Conservation (phyloP, 2,888 invertebrate genomes). For the Cetonia aurata region DNA sequence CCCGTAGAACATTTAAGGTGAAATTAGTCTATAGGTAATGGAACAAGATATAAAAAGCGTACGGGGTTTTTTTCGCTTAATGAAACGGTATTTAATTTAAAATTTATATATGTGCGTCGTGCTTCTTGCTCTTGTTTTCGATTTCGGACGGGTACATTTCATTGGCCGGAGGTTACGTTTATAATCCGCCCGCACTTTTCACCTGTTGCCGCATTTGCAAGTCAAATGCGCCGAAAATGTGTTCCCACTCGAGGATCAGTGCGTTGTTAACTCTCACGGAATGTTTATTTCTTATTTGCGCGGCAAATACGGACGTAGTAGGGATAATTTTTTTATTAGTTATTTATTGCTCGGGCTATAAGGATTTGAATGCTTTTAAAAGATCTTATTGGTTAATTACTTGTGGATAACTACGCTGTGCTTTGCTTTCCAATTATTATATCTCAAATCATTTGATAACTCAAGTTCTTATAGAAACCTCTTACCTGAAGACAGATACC, state of each 20-base stretch:
- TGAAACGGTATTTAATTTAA: conserved; percentile 46
- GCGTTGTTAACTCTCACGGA: too few species aligned
- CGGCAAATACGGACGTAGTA: too few species aligned
- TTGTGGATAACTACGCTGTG: too few species aligned
- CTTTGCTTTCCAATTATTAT: too few species aligned
- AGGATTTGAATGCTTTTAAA: too few species aligned
- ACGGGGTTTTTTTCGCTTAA: conserved; percentile 22
- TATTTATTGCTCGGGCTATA: neutral
- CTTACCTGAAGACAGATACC: too few species aligned
- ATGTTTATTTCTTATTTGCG: too few species aligned
- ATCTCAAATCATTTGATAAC: too few species aligned
- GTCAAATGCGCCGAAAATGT: conserved; percentile 49
- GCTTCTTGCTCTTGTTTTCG: conserved; percentile 41
- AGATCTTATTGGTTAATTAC: too few species aligned
- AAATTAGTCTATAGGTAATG: conserved; percentile 6
- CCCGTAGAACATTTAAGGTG: too few species aligned
- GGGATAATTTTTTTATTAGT: conserved; percentile 7
- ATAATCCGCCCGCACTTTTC: conserved; percentile 62
- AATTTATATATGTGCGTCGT: conserved; percentile 35
- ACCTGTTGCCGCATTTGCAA: conserved; percentile 62
- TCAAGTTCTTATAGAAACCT: too few species aligned
- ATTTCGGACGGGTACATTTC: conserved; percentile 46
- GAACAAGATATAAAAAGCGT: conserved; percentile 8
- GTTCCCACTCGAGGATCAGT: neutral
- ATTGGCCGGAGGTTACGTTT: conserved; percentile 54